Evolutionary conservation across 1,140 invertebrate genomes (phyloP).

Genomic region (Leptoteleia sp.): DNA sequence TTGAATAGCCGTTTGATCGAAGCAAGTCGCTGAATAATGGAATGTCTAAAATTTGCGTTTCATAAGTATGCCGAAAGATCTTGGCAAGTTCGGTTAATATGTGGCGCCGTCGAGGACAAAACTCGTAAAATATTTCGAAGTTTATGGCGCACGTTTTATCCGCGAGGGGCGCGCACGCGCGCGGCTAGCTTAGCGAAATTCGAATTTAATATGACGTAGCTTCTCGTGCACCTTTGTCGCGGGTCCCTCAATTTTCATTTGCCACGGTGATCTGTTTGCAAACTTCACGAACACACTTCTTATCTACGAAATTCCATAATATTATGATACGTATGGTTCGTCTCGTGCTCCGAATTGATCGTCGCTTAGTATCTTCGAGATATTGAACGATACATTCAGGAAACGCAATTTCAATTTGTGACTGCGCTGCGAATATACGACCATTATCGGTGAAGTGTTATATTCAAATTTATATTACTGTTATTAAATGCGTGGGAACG

Average conservation of each 20-base stretch:
- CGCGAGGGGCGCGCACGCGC: not conserved
- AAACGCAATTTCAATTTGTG: constrained; percentile 31
- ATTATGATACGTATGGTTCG: constrained; percentile 3
- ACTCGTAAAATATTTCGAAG: constrained; percentile 58
- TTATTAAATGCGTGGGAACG: constrained; percentile 10
- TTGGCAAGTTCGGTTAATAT: constrained; percentile 45
- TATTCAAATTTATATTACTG: constrained; percentile 21
- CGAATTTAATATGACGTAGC: constrained; percentile 53
- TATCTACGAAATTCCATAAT: constrained; percentile 5
- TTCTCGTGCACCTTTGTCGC: constrained; percentile 17
- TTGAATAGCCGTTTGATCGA: too few species aligned
- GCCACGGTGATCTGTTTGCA: constrained; percentile 34
- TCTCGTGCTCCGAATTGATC: not conserved
- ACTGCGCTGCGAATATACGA: not conserved
- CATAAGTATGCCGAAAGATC: constrained; percentile 11
- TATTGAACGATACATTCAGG: constrained; percentile 3
- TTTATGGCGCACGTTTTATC: constrained; percentile 45
- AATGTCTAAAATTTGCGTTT: constrained; percentile 30
- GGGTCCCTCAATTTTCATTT: constrained; percentile 52
- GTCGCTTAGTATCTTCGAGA: constrained; percentile 8
- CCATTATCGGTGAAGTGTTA: not conserved
- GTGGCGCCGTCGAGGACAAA: constrained; percentile 26
- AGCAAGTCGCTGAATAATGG: constrained; percentile 15
- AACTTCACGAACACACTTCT: constrained; percentile 31
- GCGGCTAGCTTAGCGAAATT: constrained; percentile 49